These are phyloP conservation scores for Crotalus horridus DNA, from an alignment of 2,113 vertebrate species.

Conservation along the genomic window DNA sequence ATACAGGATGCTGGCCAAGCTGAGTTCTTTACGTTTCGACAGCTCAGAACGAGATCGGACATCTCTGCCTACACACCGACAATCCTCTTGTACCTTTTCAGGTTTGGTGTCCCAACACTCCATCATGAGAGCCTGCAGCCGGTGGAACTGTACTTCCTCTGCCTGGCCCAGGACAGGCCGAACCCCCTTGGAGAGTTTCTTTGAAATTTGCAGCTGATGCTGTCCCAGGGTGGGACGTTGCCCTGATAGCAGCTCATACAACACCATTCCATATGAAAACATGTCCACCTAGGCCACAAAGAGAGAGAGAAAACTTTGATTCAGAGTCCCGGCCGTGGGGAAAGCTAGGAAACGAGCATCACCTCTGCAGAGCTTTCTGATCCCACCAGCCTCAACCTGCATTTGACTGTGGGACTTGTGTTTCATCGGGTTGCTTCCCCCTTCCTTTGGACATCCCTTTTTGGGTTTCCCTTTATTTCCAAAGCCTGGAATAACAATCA, in stretches of 20 bases:
- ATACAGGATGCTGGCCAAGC: neutral
- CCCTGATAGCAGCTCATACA: slow-evolving; percentile 91
- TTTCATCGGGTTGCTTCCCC: neutral
- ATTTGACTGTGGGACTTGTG: neutral
- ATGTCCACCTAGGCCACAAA: slow-evolving; percentile 85
- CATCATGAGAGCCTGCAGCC: slow-evolving; percentile 83
- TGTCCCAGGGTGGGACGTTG: slow-evolving; percentile 84
- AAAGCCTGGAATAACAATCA: neutral
- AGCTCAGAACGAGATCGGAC: neutral
- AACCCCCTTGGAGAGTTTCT: slow-evolving; percentile 90
- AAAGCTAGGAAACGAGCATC: neutral
- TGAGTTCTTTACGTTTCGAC: neutral
- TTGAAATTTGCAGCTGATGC: slow-evolving; percentile 91
- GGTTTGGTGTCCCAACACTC: slow-evolving; percentile 97
- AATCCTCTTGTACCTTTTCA: slow-evolving; percentile 79
- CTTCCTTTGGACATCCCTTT: neutral
- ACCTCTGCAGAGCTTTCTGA: neutral
- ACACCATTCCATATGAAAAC: slow-evolving; percentile 98
- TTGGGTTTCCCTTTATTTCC: neutral
- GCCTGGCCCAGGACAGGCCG: slow-evolving; percentile 82
- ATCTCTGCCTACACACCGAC: neutral
- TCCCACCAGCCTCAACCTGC: neutral
- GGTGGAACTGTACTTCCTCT: slow-evolving; percentile 86
- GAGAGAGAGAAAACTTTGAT: neutral
- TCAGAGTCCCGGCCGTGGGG: neutral